Percentiles rank a stretch among this genome's conserved stretches.
phyloP scores from a whole-genome alignment of 1,140 invertebrate species.

The Calliphora vicina region DNA sequence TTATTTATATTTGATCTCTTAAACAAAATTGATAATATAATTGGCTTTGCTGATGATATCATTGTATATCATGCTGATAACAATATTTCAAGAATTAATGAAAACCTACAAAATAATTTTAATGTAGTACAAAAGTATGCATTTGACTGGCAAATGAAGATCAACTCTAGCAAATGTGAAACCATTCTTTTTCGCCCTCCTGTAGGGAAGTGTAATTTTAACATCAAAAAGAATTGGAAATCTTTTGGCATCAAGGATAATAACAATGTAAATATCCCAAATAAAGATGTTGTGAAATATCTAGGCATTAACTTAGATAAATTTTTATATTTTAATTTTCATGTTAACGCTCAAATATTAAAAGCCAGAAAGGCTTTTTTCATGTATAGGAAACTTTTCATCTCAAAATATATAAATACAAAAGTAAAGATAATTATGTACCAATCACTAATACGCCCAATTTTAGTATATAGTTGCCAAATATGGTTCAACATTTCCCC shows the following conservation, averaged over 20 bases:
- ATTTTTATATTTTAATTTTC: conserved; percentile 13
- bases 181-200: conserved; percentile 27
- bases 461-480: conserved; percentile 13
- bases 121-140: conserved; percentile 5
- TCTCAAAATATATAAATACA: background rate
- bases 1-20: conserved; percentile 19
- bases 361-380: conserved; percentile 14
- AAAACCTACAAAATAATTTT: conserved; percentile 9
- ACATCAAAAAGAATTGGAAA: conserved; percentile 64
- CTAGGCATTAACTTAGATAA: conserved; percentile 21
- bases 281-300: too few species aligned
- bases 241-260: conserved; percentile 50
- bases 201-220: conserved; percentile 12
- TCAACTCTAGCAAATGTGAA: conserved; percentile 32
- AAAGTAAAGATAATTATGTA: conserved; percentile 13
- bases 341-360: conserved; percentile 14
- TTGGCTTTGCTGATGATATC: conserved; percentile 18
- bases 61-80: conserved; percentile 8
- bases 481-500: background rate
- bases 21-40: conserved; percentile 8
- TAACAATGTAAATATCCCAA: too few species aligned
- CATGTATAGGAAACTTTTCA: background rate
- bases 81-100: conserved; percentile 18
- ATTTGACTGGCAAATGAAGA: conserved; percentile 21
- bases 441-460: background rate